These are phyloP conservation scores for Cassiopea xamachana DNA, from an alignment of 30 jellyfish, hydroid and myxozoan genomes.

Conservation along the genomic window DNA sequence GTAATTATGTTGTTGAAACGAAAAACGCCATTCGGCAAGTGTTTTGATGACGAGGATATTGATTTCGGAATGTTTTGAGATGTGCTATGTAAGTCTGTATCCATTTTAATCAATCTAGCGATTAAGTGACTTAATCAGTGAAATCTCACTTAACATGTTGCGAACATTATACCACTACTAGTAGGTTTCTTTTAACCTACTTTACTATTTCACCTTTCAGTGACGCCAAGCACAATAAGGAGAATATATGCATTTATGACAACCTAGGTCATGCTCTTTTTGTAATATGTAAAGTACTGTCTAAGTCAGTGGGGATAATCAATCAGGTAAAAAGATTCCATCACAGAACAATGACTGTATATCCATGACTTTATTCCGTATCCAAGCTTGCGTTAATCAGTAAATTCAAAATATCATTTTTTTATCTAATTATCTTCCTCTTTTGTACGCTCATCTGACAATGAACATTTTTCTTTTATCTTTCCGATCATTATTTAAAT, in stretches of 20 bases:
- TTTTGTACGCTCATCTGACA: slow-evolving; percentile 27
- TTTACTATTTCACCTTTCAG: slow-evolving; percentile 8
- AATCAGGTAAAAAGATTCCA: slow-evolving; percentile 28
- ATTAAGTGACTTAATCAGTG: slow-evolving; percentile 27
- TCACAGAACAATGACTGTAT: slow-evolving; percentile 16
- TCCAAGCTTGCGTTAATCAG: slow-evolving; percentile 46
- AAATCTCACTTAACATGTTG: slow-evolving; percentile 39
- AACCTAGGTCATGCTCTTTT: slow-evolving; percentile 71
- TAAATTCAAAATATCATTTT: slow-evolving; percentile 37
- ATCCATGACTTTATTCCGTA: slow-evolving; percentile 29
- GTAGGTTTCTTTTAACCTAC: neutral
- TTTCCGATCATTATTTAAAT: slow-evolving; percentile 51
- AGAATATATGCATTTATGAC: neutral
- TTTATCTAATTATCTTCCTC: slow-evolving; percentile 19
- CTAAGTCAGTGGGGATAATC: slow-evolving; percentile 53
- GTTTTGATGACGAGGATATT: neutral
- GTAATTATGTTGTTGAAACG: neutral
- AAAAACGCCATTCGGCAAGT: slow-evolving; percentile 7
- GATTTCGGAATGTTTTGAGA: slow-evolving; percentile 42
- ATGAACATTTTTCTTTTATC: slow-evolving; percentile 42
- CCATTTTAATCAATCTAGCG: slow-evolving; percentile 40
- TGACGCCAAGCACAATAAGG: slow-evolving; percentile 51
- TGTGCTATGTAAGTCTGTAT: slow-evolving; percentile 16
- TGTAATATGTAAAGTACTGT: slow-evolving; percentile 13
- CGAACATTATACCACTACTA: slow-evolving; percentile 18